These are phyloP conservation scores for Psettodes erumei DNA, from an alignment of 2,113 vertebrate species.

Conservation along the genomic window DNA sequence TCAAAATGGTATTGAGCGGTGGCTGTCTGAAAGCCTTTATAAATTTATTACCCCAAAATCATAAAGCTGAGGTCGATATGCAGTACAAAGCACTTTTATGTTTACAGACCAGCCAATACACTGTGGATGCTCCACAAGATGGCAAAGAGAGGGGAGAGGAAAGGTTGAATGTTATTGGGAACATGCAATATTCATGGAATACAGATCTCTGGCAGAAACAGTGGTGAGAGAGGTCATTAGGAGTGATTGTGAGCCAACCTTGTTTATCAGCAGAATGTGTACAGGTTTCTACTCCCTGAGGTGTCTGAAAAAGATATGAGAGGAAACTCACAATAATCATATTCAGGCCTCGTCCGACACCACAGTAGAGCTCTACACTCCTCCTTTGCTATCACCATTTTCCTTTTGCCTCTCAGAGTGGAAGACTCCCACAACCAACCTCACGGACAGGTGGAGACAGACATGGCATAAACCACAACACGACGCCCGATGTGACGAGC, in stretches of 20 bases:
- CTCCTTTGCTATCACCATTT: slow-evolving; percentile 44
- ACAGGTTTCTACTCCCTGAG: slow-evolving; percentile 1
- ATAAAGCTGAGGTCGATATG: slow-evolving; percentile 11
- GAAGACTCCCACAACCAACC: slow-evolving; percentile 18
- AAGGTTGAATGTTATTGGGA: not conserved
- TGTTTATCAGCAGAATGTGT: slow-evolving; percentile 14
- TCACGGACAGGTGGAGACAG: slow-evolving; percentile 25
- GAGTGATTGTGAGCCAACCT: not conserved
- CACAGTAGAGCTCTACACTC: slow-evolving; percentile 15
- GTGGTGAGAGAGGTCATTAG: not conserved
- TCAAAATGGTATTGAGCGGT: slow-evolving; percentile 31
- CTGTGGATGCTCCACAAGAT: not conserved
- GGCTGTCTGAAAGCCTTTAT: slow-evolving; percentile 9
- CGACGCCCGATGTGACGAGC: slow-evolving; percentile 27
- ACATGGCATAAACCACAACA: not conserved
- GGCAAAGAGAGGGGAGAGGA: not conserved
- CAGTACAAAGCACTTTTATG: not conserved
- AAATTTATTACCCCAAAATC: slow-evolving; percentile 25
- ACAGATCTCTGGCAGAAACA: not conserved
- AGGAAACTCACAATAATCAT: slow-evolving; percentile 39
- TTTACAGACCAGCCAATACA: not conserved
- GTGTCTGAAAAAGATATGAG: slow-evolving; percentile 24
- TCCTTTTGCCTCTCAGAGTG: slow-evolving; percentile 29
- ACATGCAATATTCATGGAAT: not conserved
- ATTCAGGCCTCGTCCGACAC: slow-evolving; percentile 36